phyloP scores from a whole-genome alignment of 2,113 vertebrate species.

The Heliornis fulica region DNA sequence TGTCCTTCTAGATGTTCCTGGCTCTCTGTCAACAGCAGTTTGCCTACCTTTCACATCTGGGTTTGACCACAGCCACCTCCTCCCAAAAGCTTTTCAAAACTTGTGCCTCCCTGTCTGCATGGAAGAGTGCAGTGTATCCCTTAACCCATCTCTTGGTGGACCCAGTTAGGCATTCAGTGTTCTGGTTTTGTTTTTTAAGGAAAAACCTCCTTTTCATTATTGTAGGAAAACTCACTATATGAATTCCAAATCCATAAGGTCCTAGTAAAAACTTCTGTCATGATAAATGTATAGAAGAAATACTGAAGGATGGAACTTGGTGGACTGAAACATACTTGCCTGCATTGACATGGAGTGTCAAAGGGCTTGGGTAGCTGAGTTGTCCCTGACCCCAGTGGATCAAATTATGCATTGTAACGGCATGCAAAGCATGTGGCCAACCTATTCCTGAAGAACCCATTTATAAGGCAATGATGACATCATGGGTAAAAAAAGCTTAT shows the following conservation, averaged over 20 bases:
- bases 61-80: background rate
- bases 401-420: slow-evolving; percentile 37
- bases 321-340: background rate
- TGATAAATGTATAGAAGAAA: background rate
- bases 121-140: fast-evolving
- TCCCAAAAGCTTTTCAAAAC: background rate
- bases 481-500: slow-evolving; percentile 48
- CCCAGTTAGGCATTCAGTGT: background rate
- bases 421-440: slow-evolving; percentile 1
- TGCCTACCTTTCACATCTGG: background rate
- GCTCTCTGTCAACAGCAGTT: background rate
- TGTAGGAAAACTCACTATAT: background rate
- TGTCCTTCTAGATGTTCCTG: background rate
- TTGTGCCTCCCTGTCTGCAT: background rate
- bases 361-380: background rate
- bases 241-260: background rate
- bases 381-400: background rate
- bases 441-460: slow-evolving; percentile 55
- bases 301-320: background rate
- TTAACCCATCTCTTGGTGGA: background rate
- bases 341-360: background rate
- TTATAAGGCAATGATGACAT: slow-evolving; percentile 51
- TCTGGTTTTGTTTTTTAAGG: background rate
- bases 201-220: background rate
- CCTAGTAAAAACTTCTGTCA: background rate